A percentile compares a stretch with the other conserved stretches of the same genome.
Evolutionary conservation across 2,888 invertebrate genomes (phyloP).

Genomic region (Lydus trimaculatus): DNA sequence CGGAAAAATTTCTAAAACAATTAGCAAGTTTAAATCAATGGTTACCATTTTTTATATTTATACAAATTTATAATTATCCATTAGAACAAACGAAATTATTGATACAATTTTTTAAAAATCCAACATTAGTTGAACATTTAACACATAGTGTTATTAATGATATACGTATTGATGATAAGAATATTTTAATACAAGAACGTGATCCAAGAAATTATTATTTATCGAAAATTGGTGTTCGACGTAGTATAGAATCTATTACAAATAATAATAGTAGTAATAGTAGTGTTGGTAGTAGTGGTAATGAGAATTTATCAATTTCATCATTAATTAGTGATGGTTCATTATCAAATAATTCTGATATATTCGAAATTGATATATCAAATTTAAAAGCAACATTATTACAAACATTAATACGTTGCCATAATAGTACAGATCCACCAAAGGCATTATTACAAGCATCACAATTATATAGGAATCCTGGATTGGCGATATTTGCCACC

Average conservation of each 20-base stretch:
- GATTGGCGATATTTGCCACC: conserved; percentile 71
- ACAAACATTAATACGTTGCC: conserved; percentile 71
- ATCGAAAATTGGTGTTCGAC: conserved; percentile 54
- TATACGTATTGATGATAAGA: conserved; percentile 49
- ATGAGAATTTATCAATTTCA: conserved; percentile 29
- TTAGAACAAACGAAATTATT: conserved; percentile 66
- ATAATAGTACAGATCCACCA: conserved; percentile 75
- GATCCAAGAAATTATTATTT: conserved; percentile 57
- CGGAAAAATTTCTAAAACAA: conserved; percentile 66
- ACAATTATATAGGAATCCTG: conserved; percentile 65
- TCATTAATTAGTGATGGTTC: conserved; percentile 51
- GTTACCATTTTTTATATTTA: conserved; percentile 74
- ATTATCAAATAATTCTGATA: conserved; percentile 60
- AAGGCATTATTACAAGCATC: conserved; percentile 69
- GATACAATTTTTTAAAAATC: conserved; percentile 66
- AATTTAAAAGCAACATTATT: conserved; percentile 60
- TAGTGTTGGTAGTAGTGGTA: neutral
- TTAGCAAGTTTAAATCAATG: conserved; percentile 71
- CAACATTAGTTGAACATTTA: conserved; percentile 68
- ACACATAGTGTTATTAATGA: conserved; percentile 60
- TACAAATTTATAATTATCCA: conserved; percentile 76
- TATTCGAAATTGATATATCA: conserved; percentile 59
- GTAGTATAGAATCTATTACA: conserved; percentile 36
- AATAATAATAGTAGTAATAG: neutral
- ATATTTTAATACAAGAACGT: conserved; percentile 50